phyloP scores from a whole-genome alignment of 2,113 vertebrate genomes.

The Isurus oxyrinchus region DNA sequence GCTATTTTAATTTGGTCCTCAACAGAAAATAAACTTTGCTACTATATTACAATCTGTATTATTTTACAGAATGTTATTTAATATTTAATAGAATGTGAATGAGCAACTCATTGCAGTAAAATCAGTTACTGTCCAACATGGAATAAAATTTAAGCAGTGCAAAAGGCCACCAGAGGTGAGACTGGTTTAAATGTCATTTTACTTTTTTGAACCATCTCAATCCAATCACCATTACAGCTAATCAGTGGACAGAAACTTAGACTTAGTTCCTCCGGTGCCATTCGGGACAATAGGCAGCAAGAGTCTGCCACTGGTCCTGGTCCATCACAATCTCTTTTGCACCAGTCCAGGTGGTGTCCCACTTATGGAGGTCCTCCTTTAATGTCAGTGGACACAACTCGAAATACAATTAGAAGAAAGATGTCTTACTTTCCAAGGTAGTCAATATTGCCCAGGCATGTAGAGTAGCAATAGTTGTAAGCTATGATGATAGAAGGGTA shows the following conservation, averaged over 20 bases:
- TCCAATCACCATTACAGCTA: not conserved
- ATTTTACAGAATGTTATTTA: not conserved
- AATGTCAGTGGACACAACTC: not conserved
- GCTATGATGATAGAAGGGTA: constrained; percentile 97
- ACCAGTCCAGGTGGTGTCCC: no score
- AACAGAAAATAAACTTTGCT: not conserved
- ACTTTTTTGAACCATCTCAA: not conserved
- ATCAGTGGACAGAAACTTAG: not conserved
- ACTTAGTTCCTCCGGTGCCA: no score
- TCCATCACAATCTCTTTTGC: no score
- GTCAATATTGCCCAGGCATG: constrained; percentile 87
- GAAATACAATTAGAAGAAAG: not conserved
- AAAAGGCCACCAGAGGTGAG: not conserved
- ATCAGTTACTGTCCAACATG: not conserved
- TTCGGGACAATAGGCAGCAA: no score
- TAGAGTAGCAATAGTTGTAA: constrained; percentile 98
- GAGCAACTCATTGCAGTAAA: not conserved
- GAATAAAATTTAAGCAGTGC: not conserved
- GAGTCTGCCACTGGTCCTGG: no score
- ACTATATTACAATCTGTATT: not conserved
- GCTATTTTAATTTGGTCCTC: not conserved
- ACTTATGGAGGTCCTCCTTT: no score
- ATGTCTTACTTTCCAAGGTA: constrained; percentile 85
- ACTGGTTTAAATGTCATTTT: not conserved
- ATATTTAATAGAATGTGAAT: not conserved